Base-by-base conservation (phyloP, 2,797 vertebrate genomes). In the Sciaenops ocellatus region DNA sequence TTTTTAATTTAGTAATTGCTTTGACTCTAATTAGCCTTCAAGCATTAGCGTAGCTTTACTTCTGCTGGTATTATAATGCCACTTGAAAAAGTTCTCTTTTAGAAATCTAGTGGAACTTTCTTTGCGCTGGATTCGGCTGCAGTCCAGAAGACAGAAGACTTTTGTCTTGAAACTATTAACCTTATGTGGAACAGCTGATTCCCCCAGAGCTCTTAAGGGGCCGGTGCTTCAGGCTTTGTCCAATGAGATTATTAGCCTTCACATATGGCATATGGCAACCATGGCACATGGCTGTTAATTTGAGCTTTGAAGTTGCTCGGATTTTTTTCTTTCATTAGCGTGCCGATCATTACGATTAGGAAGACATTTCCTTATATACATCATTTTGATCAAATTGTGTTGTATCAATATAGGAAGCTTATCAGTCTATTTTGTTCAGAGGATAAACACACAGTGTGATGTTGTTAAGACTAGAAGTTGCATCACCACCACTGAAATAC, bases 251-350 rank as follows among this genome's bases (percentile, higher is more conserved):
- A 90, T 68, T 17, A 59, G 70, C 67, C 72, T 81, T 86, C 75
- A 86, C 86, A 89, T 83, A 87, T 88, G 88, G 83, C 86, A 89
- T 83, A 87, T 88, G 88, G 83, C 67, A 51, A 69, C 61, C 56
- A 69, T 30, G 6, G 30, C 8, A 56, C 47, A 59, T 47, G 63
- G 63, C 50, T 41, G 24, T 48, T 87, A 76, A 83, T 79, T 78
- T 60, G 10, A 80, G 66, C 61, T 72, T 66, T 70, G 66, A 87
- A 78, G 79, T 66, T 42, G n/a, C 46, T 78, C 50, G 22, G 63
- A 69, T 80, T 73, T 70, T 61, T 57, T 34, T 38, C 50, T 76
- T 77, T 77, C 68, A 71, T 59, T 24, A 16, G 51, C 13, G 13
- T 75, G 44, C 18, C 13, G 75, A 20, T 73, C 18, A 42, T 44